A percentile compares a stretch with the other conserved stretches of the same genome.
Conservation (phyloP, 1,140 invertebrate genomes). For the Scaptomyza graminum region DNA sequence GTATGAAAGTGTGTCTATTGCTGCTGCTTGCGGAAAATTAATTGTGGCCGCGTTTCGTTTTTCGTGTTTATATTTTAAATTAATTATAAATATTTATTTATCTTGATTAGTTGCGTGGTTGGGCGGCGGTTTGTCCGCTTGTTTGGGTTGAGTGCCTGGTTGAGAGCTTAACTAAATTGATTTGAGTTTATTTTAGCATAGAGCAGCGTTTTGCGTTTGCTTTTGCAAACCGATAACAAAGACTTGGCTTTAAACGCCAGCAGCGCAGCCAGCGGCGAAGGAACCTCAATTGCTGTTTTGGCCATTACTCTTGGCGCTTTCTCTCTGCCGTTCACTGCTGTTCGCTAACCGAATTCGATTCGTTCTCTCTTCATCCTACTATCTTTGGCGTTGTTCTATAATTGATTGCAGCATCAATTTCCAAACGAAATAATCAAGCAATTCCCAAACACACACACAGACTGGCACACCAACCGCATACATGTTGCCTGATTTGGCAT, state of each 20-base stretch:
- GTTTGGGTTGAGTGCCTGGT: slow-evolving; percentile 1
- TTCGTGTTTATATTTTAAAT: slow-evolving; percentile 80
- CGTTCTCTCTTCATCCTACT: slow-evolving; percentile 16
- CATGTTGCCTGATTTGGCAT: slow-evolving; percentile 41
- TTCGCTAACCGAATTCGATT: slow-evolving; percentile 59
- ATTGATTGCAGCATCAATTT: slow-evolving; percentile 80
- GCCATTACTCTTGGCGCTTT: slow-evolving; percentile 64
- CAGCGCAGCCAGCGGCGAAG: slow-evolving; percentile 36
- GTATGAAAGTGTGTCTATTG: background rate
- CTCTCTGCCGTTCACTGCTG: slow-evolving; percentile 1
- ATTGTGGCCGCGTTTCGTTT: slow-evolving; percentile 57
- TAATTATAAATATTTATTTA: slow-evolving; percentile 83
- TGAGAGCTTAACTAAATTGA: slow-evolving; percentile 72
- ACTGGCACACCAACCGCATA: slow-evolving; percentile 9
- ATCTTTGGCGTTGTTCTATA: slow-evolving; percentile 52
- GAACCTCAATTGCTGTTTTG: slow-evolving; percentile 47
- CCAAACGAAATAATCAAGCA: slow-evolving; percentile 77
- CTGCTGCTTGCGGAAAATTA: slow-evolving; percentile 63
- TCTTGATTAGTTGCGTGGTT: slow-evolving; percentile 69
- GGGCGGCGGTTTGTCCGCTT: background rate
- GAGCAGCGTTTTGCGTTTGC: slow-evolving; percentile 32
- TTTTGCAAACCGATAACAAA: slow-evolving; percentile 62
- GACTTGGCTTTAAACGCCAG: slow-evolving; percentile 65
- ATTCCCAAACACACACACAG: slow-evolving; percentile 13
- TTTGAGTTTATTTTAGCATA: slow-evolving; percentile 76